Base-by-base conservation (phyloP, 2,888 invertebrate genomes). In the Pammene fasciana region DNA sequence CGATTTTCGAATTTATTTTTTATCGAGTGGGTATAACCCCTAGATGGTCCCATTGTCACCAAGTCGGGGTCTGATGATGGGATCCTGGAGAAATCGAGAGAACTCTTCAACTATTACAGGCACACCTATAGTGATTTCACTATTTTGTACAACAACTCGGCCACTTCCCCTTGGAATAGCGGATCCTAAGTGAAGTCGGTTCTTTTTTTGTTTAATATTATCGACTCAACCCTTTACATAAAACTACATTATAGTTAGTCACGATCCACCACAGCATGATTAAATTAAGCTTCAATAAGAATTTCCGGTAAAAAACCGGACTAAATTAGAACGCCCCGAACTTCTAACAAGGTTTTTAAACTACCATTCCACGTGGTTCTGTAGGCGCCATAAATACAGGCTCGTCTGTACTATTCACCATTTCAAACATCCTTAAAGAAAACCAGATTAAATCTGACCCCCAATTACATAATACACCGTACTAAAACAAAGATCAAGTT, bases 371-470 rank as follows among this genome's bases (percentile, higher is more conserved):
- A 89, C 89, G 89, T 89, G 89, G 85, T 85, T 79, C 83, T 72
- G 79, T 83, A 48, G 91, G 92, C 92, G 92, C 92, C 92, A 90
- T 92, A 92, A 92, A 92, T 92, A 92, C 90, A 88, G 88, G 82
- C 82, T 65, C 87, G 87, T 89, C 90, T 86, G 34, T 54, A 34
- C 34, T 34, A 50, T 50, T 50, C 50, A 50, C 50, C 10, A 43
- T 38, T 1, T 9, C n/a, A 46, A 54, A 10, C 54, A 34, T 54
- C 52, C 13, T 13, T 34, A 52, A 52, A 10, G 0, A 54, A 46
- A 34, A 34, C 18, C 54, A 54, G 5, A 8, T 3, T n/a, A 8
- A 54, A 54, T 34, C 8, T n/a, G 34, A 54, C 26, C 26, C 50
- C 13, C 11, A 50, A 13, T 13, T 7, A 26, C 16, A 26, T 18